Evolutionary conservation across 2,888 invertebrate genomes (phyloP).

Genomic region (Seira ritae): DNA sequence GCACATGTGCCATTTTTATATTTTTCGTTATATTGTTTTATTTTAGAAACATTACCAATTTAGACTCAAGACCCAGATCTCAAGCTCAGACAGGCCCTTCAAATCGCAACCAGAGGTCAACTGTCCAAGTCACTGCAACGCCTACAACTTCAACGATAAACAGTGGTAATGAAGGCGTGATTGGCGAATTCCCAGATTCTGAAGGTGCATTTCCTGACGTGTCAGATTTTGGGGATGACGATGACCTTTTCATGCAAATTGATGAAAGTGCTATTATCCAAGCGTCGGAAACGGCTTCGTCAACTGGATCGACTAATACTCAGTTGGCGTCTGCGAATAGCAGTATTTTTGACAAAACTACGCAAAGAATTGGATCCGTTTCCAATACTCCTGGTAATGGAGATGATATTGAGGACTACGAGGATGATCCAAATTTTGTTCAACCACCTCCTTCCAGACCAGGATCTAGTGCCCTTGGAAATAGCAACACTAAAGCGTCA

Average conservation of each 20-base stretch:
- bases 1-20: too few species aligned
- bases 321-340: too few species aligned
- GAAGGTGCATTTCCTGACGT: conserved; percentile 14
- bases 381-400: not conserved
- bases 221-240: conserved; percentile 47
- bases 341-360: conserved; percentile 15
- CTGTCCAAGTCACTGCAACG: too few species aligned
- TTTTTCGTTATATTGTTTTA: too few species aligned
- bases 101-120: too few species aligned
- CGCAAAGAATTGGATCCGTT: not conserved
- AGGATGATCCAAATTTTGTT: conserved; percentile 20
- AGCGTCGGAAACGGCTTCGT: not conserved
- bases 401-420: conserved; percentile 19
- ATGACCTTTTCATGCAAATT: conserved; percentile 70
- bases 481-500: not conserved
- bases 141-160: not conserved
- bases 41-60: too few species aligned
- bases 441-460: not conserved
- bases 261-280: conserved; percentile 63
- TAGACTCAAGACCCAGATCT: too few species aligned
- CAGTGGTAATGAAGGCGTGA: conserved; percentile 10
- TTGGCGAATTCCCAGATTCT: conserved; percentile 55
- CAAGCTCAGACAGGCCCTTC: too few species aligned
- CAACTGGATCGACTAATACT: not conserved
- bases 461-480: not conserved